phyloP scores from a whole-genome alignment of 2,888 invertebrate species.

The Cosmia pyralina region DNA sequence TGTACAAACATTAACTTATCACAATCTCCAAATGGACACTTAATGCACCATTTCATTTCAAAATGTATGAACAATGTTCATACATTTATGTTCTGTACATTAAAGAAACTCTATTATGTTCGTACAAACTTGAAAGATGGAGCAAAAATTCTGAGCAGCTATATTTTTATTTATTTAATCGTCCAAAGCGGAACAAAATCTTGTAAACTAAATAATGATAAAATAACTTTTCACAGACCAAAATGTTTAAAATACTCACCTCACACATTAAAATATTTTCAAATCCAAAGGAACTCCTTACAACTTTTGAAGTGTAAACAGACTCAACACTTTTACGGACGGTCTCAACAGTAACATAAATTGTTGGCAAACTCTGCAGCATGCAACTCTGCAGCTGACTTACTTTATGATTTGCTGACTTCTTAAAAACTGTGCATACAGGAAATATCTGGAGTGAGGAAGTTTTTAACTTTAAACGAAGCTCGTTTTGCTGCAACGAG shows the following conservation, averaged over 20 bases:
- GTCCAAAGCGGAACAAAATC: no score
- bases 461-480: conserved; percentile 27
- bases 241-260: background rate
- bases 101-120: background rate
- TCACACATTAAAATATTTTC: background rate
- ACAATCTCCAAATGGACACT: background rate
- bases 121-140: background rate
- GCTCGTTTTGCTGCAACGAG: background rate
- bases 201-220: background rate
- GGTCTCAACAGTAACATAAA: conserved; percentile 44
- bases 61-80: background rate
- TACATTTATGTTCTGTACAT: background rate
- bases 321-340: background rate
- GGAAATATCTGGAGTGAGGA: conserved; percentile 16
- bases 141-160: background rate
- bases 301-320: conserved; percentile 32
- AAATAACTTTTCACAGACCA: background rate
- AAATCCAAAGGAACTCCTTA: conserved; percentile 6
- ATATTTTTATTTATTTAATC: background rate
- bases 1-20: no score
- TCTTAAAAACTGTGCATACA: conserved; percentile 35
- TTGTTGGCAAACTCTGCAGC: conserved; percentile 35
- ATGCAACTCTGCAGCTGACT: conserved; percentile 30
- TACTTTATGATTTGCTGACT: conserved; percentile 29
- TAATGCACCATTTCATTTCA: background rate